A percentile compares a stretch with the other conserved stretches of the same genome.
Conservation (phyloP, 2,888 invertebrate species). For the Nemoura dubitans region DNA sequence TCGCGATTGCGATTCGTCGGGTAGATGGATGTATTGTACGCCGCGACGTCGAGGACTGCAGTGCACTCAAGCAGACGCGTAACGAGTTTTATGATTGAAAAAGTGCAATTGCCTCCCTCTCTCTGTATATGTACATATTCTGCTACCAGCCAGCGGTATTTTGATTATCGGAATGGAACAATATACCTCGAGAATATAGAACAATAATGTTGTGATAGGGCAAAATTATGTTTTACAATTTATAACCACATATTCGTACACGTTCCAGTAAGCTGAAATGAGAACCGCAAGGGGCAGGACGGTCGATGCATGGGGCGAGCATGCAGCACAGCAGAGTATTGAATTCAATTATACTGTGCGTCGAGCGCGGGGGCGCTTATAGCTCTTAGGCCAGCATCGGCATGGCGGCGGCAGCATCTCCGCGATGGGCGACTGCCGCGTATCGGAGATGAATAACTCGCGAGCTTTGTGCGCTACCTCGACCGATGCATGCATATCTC, state of each 20-base stretch:
- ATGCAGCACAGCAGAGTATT: conserved; percentile 41
- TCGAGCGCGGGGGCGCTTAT: conserved; percentile 22
- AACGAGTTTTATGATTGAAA: not conserved
- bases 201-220: not conserved
- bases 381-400: conserved; percentile 20
- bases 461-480: conserved; percentile 14
- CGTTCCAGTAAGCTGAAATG: not conserved
- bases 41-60: not conserved
- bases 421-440: not conserved
- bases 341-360: conserved; percentile 48
- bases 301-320: not conserved
- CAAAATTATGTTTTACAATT: conserved; percentile 12
- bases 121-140: too few relatives aligned
- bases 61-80: not conserved
- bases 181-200: not conserved
- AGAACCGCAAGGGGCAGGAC: conserved; percentile 10
- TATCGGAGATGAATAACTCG: conserved; percentile 38
- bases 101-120: not conserved
- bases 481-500: conserved; percentile 15
- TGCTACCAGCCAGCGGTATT: not conserved
- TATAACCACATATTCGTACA: not conserved
- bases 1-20: not conserved
- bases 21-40: not conserved
- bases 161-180: conserved; percentile 7
- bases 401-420: not conserved